These are phyloP conservation scores for Psilopsiagon aymara DNA, from an alignment of 2,113 vertebrate species.

Conservation along the genomic window DNA sequence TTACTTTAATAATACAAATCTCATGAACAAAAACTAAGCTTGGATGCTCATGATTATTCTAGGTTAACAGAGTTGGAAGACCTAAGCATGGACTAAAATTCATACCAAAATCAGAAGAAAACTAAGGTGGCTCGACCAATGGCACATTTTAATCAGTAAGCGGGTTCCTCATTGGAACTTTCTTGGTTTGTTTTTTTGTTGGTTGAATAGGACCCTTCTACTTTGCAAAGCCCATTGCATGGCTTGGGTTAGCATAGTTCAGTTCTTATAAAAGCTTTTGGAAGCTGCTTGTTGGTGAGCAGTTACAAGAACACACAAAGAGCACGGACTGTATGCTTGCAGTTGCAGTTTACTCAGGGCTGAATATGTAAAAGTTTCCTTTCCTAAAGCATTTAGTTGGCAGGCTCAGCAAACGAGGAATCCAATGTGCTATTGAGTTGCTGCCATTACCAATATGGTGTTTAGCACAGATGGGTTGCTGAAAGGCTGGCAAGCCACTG, in stretches of 20 bases:
- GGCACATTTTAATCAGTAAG: background rate
- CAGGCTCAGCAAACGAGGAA: background rate
- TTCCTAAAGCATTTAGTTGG: background rate
- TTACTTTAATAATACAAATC: background rate
- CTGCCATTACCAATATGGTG: background rate
- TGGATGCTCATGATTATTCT: background rate
- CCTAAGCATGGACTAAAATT: background rate
- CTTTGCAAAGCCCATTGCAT: background rate
- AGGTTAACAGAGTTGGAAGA: background rate
- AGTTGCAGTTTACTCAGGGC: background rate
- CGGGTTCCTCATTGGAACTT: rapidly evolving
- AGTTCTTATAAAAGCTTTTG: background rate
- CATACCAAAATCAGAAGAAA: background rate
- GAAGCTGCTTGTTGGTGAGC: background rate
- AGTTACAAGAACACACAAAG: background rate
- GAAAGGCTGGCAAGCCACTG: background rate
- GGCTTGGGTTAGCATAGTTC: background rate
- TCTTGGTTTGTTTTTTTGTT: background rate
- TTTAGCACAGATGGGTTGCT: rapidly evolving
- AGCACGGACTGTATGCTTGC: background rate
- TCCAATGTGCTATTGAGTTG: background rate
- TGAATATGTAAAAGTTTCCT: background rate
- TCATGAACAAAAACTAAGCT: background rate
- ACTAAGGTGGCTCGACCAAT: background rate
- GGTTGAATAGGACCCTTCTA: background rate